These are phyloP conservation scores for Zaprionus africanus DNA, from an alignment of 1,140 invertebrate species.

Conservation along the genomic window DNA sequence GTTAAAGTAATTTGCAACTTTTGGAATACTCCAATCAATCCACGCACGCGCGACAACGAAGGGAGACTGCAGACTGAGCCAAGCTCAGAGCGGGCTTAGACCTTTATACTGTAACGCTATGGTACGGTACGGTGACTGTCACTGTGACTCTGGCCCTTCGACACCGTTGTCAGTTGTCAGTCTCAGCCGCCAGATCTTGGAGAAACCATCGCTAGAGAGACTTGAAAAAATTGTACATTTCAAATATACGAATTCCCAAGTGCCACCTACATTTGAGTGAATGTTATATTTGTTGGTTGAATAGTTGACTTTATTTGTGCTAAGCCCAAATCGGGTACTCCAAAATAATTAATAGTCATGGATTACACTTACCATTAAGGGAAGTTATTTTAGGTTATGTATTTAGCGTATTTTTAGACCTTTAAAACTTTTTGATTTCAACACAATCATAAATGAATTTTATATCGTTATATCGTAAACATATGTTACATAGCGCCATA, in stretches of 20 bases:
- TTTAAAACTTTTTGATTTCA: no score
- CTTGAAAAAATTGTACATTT: slow-evolving; percentile 1
- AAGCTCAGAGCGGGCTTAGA: slow-evolving; percentile 39
- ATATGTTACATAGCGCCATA: no score
- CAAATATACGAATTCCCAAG: neutral
- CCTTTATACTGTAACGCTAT: slow-evolving; percentile 57
- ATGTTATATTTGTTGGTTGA: neutral
- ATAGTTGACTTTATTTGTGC: neutral
- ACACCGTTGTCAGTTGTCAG: slow-evolving; percentile 6
- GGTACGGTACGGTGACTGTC: slow-evolving; percentile 14
- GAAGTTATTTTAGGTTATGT: neutral
- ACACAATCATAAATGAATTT: no score
- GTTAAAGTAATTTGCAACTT: slow-evolving; percentile 1
- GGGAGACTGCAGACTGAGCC: slow-evolving; percentile 63
- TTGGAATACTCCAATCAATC: neutral
- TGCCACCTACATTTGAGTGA: neutral
- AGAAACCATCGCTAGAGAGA: slow-evolving; percentile 11
- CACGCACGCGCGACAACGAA: slow-evolving; percentile 47
- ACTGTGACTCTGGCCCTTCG: slow-evolving; percentile 14
- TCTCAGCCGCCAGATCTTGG: slow-evolving; percentile 19
- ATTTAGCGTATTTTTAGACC: no score
- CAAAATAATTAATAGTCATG: neutral
- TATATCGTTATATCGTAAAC: no score
- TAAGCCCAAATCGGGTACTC: neutral
- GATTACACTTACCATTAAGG: neutral